A percentile compares a stretch with the other conserved stretches of the same genome.
Evolutionary conservation across 2,797 vertebrate species (phyloP).

Genomic region (Poecilia gillii): DNA sequence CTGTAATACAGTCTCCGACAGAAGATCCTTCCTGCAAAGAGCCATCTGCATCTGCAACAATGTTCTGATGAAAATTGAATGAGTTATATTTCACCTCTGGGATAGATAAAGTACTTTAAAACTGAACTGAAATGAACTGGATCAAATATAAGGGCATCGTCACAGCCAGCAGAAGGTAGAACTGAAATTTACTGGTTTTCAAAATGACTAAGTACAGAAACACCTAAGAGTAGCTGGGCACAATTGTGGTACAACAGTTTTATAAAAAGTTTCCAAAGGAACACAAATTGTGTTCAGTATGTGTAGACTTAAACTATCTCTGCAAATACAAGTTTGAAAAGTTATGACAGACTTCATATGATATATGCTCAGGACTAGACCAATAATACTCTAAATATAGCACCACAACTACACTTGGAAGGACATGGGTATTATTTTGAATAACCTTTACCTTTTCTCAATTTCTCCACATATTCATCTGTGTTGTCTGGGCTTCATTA

Average conservation of each 20-base stretch:
- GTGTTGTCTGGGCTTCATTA: no score
- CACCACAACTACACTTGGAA: not conserved
- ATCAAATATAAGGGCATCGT: not conserved
- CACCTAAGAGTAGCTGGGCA: not conserved
- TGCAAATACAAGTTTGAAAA: not conserved
- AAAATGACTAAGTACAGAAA: not conserved
- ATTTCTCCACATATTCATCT: not conserved
- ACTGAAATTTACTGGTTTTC: not conserved
- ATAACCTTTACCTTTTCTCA: not conserved
- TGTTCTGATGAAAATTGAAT: not conserved
- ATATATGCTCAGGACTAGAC: not conserved
- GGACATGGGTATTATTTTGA: not conserved
- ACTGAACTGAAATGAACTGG: not conserved
- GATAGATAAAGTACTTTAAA: not conserved
- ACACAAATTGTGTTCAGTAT: not conserved
- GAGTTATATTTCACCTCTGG: not conserved
- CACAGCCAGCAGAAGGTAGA: not conserved
- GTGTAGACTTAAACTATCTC: not conserved
- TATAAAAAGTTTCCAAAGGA: not conserved
- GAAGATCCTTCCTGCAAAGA: not conserved
- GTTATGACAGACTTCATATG: not conserved
- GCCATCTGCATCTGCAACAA: not conserved
- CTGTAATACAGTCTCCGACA: not conserved
- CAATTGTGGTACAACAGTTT: not conserved
- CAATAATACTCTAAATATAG: not conserved